Percentiles rank a stretch among this genome's conserved stretches.
Evolutionary conservation across 2,888 invertebrate genomes (phyloP).

Genomic region (Pemphredon lugubris): DNA sequence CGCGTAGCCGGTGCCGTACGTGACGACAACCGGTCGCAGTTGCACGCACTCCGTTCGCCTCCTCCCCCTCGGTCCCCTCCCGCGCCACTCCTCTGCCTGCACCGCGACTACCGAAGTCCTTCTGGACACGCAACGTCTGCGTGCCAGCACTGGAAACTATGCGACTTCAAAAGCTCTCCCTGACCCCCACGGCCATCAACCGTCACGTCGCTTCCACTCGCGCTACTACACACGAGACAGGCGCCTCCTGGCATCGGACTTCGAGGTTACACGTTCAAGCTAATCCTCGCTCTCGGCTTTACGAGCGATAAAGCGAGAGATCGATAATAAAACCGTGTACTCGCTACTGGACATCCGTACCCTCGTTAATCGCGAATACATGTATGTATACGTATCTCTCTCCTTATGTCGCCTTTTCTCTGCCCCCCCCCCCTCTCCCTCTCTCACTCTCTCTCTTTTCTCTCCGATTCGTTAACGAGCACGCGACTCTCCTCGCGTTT

Average conservation of each 20-base stretch:
- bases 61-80: not conserved
- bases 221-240: slow-evolving; percentile 65
- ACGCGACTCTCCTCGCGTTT: slow-evolving; percentile 21
- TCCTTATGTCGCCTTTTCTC: not conserved
- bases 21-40: slow-evolving; percentile 51
- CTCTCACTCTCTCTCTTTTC: not conserved
- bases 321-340: slow-evolving; percentile 58
- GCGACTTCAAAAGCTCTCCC: slow-evolving; percentile 75
- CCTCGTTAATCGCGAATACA: slow-evolving; percentile 5
- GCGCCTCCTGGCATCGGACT: slow-evolving; percentile 60
- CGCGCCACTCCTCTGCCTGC: not conserved
- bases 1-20: slow-evolving; percentile 51
- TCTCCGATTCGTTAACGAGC: slow-evolving; percentile 1
- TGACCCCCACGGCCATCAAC: slow-evolving; percentile 31
- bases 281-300: slow-evolving; percentile 62
- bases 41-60: slow-evolving; percentile 18
- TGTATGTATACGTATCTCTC: not conserved
- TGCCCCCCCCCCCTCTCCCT: not conserved
- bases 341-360: not conserved
- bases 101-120: slow-evolving; percentile 40
- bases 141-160: slow-evolving; percentile 74
- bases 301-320: slow-evolving; percentile 59
- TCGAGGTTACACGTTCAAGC: slow-evolving; percentile 69
- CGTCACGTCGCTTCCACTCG: slow-evolving; percentile 37
- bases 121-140: slow-evolving; percentile 78